Base-by-base conservation (phyloP, 2,113 vertebrate species). In the Scalopus aquaticus region DNA sequence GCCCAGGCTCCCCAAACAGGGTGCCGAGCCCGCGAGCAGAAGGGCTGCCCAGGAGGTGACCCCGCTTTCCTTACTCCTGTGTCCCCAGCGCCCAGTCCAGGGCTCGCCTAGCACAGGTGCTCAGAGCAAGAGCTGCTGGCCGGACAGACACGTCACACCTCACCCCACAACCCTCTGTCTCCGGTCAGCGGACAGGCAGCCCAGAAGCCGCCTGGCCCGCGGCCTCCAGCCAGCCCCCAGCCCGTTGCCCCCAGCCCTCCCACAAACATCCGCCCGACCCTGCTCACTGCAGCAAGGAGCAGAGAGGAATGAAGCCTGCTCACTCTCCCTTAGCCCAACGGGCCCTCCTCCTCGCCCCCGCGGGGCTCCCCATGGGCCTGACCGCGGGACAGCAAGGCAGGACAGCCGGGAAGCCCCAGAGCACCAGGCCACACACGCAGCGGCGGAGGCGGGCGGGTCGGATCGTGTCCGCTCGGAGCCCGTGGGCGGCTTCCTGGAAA, bases 331-430 rank as follows among this genome's bases (percentile, higher is more conserved):
- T n/a, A n/a, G n/a, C n/a, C n/a, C n/a, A n/a, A n/a, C n/a, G n/a
- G n/a, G n/a, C n/a, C n/a, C n/a, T n/a, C n/a, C n/a, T n/a, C n/a
- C n/a, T n/a, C n/a, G n/a, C n/a, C n/a, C n/a, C n/a, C n/a, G n/a
- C n/a, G n/a, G n/a, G n/a, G n/a, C n/a, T n/a, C n/a, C 26, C 7
- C 7, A 19, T 4, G 67, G n/a, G 7, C 32, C 8, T 11, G 3
- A 2, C 13, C 26, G 35, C 42, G 22, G 37, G 42, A 35, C 32
- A 28, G 86, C 46, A 76, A 6, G 49, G 35, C n/a, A 22, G 16
- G n/a, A 39, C 32, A 2, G 44, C n/a, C 6, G 16, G 64, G 64
- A 22, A 7, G 65, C 16, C 7, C 26, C 13, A n/a, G 65, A 35
- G 32, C 16, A 3, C 7, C 32, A 7, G 65, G 16, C 35, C 65